Base-by-base conservation (phyloP, 2,113 vertebrate species). In the Malurus melanocephalus region DNA sequence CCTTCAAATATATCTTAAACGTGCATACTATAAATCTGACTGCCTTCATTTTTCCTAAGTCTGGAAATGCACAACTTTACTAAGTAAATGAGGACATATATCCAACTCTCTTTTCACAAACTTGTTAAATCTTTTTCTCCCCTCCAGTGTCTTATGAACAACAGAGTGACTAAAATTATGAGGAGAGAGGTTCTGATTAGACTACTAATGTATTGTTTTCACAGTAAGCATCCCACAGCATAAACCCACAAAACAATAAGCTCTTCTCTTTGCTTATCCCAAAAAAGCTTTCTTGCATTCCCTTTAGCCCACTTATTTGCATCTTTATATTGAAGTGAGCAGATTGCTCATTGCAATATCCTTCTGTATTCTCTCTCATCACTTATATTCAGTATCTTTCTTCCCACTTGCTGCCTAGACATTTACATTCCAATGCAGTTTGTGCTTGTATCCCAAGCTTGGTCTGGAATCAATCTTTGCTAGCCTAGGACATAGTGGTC, bases 261-360 rank as follows among this genome's bases (percentile, higher is more conserved):
- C 43, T 71, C 12, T 73, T 7, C 20, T 38, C 27, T 85, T 87
- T 89, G 81, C 4, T 87, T 72, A 89, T 87, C 71, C 64, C 76
- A 32, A 20, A 56, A 80, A 92, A 88, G 46, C n/a, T 90, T 61
- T 79, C 51, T 43, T 87, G 48, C 35, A 30, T 65, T 94, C 81
- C 62, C 51, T 69, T 83, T 73, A 82, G 51, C 43, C 38, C 38
- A 45, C 59, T 90, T 92, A 76, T 65, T 90, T 94, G 65, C 71
- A 55, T 85, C 46, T 89, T 84, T 73, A 79, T 53, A 79, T 23
- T 66, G 55, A 90, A 88, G 42, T 42, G 52, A 95, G 43, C 51
- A 92, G 51, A 82, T 61, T 95, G 53, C 23, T 87, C 7, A 61
- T 46, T 80, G 79, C 38, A 89, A 7, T 82, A 85, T 85, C 49